These are phyloP conservation scores for Aspiorhynchus laticeps DNA, from an alignment of 2,113 vertebrate genomes.

Conservation along the genomic window DNA sequence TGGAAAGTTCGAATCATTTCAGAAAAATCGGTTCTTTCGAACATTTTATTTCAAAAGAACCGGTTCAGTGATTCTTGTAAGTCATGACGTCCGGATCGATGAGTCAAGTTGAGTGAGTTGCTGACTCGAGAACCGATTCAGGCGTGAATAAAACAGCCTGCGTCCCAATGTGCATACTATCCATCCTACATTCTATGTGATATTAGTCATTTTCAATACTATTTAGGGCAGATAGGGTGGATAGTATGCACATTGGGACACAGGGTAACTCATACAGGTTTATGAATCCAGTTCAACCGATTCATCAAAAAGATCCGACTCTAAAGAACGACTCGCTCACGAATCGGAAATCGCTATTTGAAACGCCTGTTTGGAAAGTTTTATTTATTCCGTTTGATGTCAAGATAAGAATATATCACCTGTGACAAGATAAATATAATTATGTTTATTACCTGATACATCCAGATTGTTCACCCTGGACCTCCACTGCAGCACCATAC, in stretches of 20 bases:
- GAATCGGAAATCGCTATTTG: too few species aligned
- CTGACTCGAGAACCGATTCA: too few species aligned
- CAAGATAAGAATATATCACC: background rate
- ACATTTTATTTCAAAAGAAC: background rate
- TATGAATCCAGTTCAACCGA: background rate
- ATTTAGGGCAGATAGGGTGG: too few species aligned
- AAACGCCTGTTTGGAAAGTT: background rate
- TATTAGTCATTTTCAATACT: too few species aligned
- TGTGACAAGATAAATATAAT: background rate
- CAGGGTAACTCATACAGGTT: too few species aligned
- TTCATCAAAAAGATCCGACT: background rate
- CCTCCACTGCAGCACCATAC: background rate
- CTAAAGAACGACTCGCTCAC: too few species aligned
- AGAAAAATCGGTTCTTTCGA: background rate
- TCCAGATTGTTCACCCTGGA: background rate
- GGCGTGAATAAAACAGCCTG: too few species aligned
- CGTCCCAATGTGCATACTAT: too few species aligned
- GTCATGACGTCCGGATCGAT: background rate
- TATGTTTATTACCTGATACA: background rate
- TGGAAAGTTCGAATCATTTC: background rate
- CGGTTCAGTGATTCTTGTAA: background rate
- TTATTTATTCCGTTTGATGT: background rate
- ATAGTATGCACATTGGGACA: too few species aligned
- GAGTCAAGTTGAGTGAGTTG: too few species aligned
- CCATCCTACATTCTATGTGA: too few species aligned